Percentiles rank a stretch among this genome's conserved stretches.
Evolutionary conservation across 1,140 invertebrate genomes (phyloP).

Genomic region (Aradophagus sp.): DNA sequence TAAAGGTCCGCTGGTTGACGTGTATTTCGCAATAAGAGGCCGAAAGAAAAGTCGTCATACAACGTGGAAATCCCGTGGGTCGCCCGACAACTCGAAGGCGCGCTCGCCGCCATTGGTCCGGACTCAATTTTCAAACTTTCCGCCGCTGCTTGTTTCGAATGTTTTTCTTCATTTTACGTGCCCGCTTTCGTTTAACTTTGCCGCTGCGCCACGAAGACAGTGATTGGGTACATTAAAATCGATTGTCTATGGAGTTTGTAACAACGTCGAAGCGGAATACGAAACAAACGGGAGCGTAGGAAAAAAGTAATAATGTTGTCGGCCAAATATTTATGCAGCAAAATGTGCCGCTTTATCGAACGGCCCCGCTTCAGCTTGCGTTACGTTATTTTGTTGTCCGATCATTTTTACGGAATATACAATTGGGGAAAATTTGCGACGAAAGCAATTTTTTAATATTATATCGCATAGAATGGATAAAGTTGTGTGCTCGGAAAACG

Average conservation of each 20-base stretch:
- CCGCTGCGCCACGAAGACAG: constrained; percentile 32
- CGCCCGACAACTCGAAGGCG: constrained; percentile 43
- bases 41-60: constrained; percentile 31
- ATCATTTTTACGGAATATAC: too few species aligned
- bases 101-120: constrained; percentile 15
- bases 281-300: constrained; percentile 15
- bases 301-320: constrained; percentile 31
- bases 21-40: constrained; percentile 21
- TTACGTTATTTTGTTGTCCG: too few species aligned
- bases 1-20: constrained; percentile 22
- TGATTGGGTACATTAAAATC: constrained; percentile 46
- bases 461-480: too few species aligned
- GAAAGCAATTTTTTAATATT: too few species aligned
- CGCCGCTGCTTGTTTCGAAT: constrained; percentile 38
- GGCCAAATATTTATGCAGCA: constrained; percentile 20
- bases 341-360: constrained; percentile 2
- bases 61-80: constrained; percentile 27
- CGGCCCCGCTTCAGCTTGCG: too few species aligned
- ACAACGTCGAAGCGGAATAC: constrained; percentile 30
- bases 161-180: constrained; percentile 50
- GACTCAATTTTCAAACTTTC: constrained; percentile 49
- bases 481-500: too few species aligned
- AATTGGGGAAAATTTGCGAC: too few species aligned
- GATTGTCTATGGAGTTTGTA: constrained; percentile 39
- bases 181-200: constrained; percentile 39